Base-by-base conservation (phyloP, 1,140 invertebrate species). In the Drosophila sp. region DNA sequence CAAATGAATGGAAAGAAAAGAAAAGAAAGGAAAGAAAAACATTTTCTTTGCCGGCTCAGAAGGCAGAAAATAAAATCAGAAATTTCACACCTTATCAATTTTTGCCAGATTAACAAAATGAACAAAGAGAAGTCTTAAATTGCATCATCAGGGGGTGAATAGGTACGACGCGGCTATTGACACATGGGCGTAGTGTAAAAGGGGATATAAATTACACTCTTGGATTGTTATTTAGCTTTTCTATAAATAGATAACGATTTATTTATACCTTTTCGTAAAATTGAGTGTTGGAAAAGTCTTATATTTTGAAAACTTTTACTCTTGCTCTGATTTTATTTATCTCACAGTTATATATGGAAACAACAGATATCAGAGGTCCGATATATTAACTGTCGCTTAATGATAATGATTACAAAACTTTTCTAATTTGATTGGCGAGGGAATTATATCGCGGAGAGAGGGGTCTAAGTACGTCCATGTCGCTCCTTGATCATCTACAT, bases 41-140 rank as follows among this genome's bases (percentile, higher is more conserved):
- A 73, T 76, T 76, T 79, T 66, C 87, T 83, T 83, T 86, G 71
- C 66, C 72, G 67, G 67, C 56, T 72, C 76, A 76, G 75, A 70
- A 69, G 68, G 79, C 70, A 87, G 79, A 84, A 89, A 87, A 89
- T 84, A 89, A 89, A 89, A 89, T 89, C 85, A 89, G 78, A 80
- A 78, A 89, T 89, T 89, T 89, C 85, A 89, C 84, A 89, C 84
- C 84, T 87, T 87, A 89, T 87, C 84, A 89, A 89, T 89, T 89
- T 50, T 89, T 89, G 77, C 70, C 84, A 89, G 80, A 89, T 89
- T 90, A 89, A 89, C 83, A 89, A 84, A 84, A 74, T 68, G 68
- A 84, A 78, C 65, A 74, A 72, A 35, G 17, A 70, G 58, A 79
- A 60, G 70, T 73, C 72, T 76, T 82, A 76, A 89, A 89, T 87